phyloP scores from a whole-genome alignment of 2,797 vertebrate species.

The Orientallactaga sibirica region DNA sequence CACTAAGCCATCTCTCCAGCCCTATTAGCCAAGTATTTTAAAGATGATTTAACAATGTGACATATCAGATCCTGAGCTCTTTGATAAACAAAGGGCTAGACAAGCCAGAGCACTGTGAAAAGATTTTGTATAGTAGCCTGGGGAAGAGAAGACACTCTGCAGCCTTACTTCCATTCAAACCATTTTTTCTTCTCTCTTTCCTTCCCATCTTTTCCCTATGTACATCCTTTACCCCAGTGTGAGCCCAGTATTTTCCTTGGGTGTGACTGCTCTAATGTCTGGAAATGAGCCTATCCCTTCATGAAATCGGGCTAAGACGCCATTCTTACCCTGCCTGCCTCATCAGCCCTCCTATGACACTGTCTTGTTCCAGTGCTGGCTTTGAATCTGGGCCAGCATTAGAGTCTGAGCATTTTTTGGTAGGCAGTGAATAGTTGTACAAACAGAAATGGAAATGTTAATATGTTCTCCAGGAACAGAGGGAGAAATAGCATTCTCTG shows the following conservation, averaged over 20 bases:
- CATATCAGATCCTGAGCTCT: background rate
- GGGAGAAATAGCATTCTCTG: background rate
- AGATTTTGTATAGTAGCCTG: background rate
- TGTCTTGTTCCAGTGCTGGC: background rate
- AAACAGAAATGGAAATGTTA: background rate
- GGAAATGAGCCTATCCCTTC: background rate
- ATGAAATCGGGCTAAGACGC: background rate
- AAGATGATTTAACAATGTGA: background rate
- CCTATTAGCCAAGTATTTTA: background rate
- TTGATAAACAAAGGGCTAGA: background rate
- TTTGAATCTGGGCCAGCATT: constrained; percentile 15
- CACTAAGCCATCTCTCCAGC: too few relatives aligned
- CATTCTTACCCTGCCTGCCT: background rate
- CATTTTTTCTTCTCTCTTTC: background rate
- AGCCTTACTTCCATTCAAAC: background rate
- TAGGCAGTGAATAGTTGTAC: background rate
- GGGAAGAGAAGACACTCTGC: background rate
- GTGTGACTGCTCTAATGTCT: background rate
- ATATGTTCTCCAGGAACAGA: background rate
- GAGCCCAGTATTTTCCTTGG: background rate
- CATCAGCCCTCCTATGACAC: background rate
- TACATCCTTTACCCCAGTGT: background rate
- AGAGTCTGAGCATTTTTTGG: background rate
- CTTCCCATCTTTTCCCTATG: background rate
- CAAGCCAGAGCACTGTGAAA: background rate